Percentiles rank a stretch among this genome's conserved stretches.
Evolutionary conservation across 1,140 invertebrate genomes (phyloP).

Genomic region (Drosophila navojoa): DNA sequence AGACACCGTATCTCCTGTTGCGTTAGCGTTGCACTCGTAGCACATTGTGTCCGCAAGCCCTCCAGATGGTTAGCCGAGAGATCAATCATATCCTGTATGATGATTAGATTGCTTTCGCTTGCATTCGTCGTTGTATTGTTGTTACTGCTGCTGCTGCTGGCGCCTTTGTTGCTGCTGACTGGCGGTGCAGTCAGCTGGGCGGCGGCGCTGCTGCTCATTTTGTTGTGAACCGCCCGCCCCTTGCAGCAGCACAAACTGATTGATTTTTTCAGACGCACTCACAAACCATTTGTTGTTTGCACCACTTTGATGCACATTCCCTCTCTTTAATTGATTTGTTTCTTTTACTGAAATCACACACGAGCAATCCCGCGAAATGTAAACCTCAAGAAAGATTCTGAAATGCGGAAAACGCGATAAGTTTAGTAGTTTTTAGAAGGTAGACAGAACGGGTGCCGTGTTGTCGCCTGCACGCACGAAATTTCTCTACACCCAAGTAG

Average conservation of each 20-base stretch:
- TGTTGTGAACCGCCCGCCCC: slow-evolving; percentile 51
- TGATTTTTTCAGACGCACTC: slow-evolving; percentile 73
- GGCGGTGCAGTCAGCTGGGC: slow-evolving; percentile 55
- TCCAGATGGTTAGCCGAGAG: slow-evolving; percentile 95
- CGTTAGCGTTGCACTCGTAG: slow-evolving; percentile 95
- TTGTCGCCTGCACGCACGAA: slow-evolving; percentile 68
- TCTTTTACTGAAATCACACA: slow-evolving; percentile 16
- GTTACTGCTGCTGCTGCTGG: slow-evolving; percentile 41
- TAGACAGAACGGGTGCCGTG: slow-evolving; percentile 54
- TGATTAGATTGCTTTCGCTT: slow-evolving; percentile 83
- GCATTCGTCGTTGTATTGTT: slow-evolving; percentile 38
- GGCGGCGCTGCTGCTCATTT: slow-evolving; percentile 67
- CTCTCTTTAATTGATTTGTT: slow-evolving; percentile 17
- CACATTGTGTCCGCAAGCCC: slow-evolving; percentile 95
- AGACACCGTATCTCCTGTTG: slow-evolving; percentile 97
- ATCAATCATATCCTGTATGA: slow-evolving; percentile 97
- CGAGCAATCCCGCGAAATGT: slow-evolving; percentile 13
- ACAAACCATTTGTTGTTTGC: slow-evolving; percentile 41
- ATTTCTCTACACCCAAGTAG: slow-evolving; percentile 77
- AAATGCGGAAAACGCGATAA: slow-evolving; percentile 52
- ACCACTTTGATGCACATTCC: slow-evolving; percentile 55
- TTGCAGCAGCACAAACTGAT: slow-evolving; percentile 53
- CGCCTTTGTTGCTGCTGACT: slow-evolving; percentile 20
- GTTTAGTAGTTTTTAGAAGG: slow-evolving; percentile 47
- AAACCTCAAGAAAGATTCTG: slow-evolving; percentile 24